Percentiles rank a stretch among this genome's conserved stretches.
These are phyloP conservation scores for Porites lobata DNA, from an alignment of 92 coral and sea anemone species.

Conservation along the genomic window DNA sequence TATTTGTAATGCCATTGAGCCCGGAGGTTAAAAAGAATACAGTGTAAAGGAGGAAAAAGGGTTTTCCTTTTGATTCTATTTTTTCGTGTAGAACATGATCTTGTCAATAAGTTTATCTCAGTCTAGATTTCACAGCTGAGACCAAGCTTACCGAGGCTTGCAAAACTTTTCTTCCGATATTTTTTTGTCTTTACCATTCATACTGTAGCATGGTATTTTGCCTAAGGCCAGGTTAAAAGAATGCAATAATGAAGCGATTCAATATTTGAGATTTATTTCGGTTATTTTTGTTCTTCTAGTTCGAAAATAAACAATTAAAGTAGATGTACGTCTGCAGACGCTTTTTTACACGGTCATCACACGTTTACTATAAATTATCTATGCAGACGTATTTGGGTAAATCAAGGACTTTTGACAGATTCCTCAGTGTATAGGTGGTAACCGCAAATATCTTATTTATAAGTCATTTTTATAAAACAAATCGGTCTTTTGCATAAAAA, in stretches of 20 bases:
- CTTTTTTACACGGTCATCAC: not conserved
- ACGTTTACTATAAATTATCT: conserved; percentile 45
- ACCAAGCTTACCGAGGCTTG: no score
- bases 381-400: conserved; percentile 26
- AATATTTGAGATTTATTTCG: not conserved
- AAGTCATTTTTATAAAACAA: not conserved
- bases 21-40: not conserved
- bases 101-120: not conserved
- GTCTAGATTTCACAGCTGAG: no score
- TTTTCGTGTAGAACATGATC: not conserved
- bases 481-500: not conserved
- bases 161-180: not conserved
- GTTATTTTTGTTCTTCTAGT: not conserved
- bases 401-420: conserved; percentile 17
- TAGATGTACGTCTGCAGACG: not conserved
- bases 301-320: not conserved
- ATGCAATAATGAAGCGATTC: no score
- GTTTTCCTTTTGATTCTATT: conserved; percentile 18
- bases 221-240: no score
- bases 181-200: no score
- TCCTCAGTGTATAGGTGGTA: conserved; percentile 37
- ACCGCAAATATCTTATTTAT: conserved; percentile 15
- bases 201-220: no score
- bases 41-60: not conserved
- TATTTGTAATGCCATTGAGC: conserved; percentile 5